Conservation (phyloP, 2,797 vertebrate species). For the Thripadectes ignobilis region DNA sequence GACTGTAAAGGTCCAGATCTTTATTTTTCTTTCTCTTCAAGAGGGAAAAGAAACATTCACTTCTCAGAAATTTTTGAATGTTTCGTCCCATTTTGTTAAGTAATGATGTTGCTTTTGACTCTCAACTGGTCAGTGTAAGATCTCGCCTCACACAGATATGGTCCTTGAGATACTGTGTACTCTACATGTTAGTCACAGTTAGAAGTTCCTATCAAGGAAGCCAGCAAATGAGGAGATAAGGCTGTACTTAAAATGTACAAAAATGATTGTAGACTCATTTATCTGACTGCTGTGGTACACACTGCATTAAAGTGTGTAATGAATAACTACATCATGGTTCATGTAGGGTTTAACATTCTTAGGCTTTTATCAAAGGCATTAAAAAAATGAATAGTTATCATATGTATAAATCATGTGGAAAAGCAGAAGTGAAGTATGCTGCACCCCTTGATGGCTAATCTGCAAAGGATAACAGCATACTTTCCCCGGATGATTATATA, state of each 20-base stretch:
- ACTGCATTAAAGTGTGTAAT: constrained; percentile 8
- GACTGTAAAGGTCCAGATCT: not conserved
- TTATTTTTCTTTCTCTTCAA: not conserved
- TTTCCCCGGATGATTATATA: not conserved
- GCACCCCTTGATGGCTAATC: not conserved
- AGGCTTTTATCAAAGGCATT: constrained; percentile 58
- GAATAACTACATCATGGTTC: constrained; percentile 45
- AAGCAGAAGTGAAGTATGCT: constrained; percentile 19
- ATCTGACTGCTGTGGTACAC: not conserved
- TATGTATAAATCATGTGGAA: constrained; percentile 40
- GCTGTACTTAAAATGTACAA: constrained; percentile 39
- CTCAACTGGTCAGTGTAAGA: constrained; percentile 39
- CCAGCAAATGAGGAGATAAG: constrained; percentile 54
- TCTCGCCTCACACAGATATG: not conserved
- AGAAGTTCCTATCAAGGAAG: constrained; percentile 45
- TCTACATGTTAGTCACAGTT: constrained; percentile 16
- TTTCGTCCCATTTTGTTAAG: constrained; percentile 9
- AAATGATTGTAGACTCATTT: constrained; percentile 42
- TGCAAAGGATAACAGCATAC: not conserved
- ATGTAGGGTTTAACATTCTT: constrained; percentile 65
- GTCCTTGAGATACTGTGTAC: constrained; percentile 24
- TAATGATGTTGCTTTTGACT: not conserved
- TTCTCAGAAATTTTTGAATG: not conserved
- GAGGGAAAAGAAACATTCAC: not conserved
- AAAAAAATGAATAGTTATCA: constrained; percentile 1